Percentiles rank a stretch among this genome's conserved stretches.
Evolutionary conservation across 2,113 vertebrate species (phyloP).

Genomic region (Spea multiplicata): DNA sequence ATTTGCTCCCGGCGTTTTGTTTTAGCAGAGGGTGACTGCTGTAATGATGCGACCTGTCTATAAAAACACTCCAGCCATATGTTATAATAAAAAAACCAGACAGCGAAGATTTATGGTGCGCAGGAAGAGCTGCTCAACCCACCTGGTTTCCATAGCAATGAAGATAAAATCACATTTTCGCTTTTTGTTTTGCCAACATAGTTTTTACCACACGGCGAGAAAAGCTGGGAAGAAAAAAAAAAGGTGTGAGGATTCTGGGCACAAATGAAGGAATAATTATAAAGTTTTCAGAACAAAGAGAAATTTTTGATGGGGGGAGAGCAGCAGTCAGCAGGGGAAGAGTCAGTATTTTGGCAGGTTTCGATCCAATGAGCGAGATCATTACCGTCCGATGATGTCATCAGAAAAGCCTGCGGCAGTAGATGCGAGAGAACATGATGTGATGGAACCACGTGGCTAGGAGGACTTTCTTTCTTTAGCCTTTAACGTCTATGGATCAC

Average conservation of each 20-base stretch:
- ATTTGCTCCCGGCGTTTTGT: background rate
- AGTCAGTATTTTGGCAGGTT: no score
- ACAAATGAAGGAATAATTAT: background rate
- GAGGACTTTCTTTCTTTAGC: no score
- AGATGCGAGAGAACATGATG: no score
- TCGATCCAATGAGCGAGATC: no score
- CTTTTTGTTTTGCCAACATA: background rate
- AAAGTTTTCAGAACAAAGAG: background rate
- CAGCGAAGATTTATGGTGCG: background rate
- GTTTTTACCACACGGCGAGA: background rate
- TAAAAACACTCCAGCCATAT: background rate
- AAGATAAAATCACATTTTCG: background rate
- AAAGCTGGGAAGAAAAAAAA: background rate
- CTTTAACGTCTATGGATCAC: no score
- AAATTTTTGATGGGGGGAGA: no score
- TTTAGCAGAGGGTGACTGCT: background rate
- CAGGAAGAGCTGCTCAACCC: background rate
- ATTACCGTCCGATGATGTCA: no score
- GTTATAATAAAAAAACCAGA: slow-evolving; percentile 1
- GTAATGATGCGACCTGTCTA: background rate
- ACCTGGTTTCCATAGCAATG: slow-evolving; percentile 1
- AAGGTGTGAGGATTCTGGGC: background rate
- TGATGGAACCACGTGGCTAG: no score
- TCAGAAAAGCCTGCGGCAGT: no score
- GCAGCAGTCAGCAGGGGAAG: no score